phyloP scores from a whole-genome alignment of 2,888 invertebrate genomes.

The Drosophila acutilabella region DNA sequence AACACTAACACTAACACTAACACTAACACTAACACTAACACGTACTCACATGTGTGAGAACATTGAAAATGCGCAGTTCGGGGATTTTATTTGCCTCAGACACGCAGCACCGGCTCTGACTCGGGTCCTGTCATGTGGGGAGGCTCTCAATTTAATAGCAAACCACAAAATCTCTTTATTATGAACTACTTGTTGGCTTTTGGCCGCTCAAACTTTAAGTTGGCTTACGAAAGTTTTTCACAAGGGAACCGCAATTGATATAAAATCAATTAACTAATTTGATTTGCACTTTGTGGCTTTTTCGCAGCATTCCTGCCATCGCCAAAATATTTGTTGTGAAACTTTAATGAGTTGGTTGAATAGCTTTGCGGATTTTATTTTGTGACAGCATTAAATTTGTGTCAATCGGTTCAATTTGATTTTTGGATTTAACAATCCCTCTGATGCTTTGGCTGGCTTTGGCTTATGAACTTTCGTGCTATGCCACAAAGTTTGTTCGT shows the following conservation, averaged over 20 bases:
- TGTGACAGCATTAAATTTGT: slow-evolving; percentile 25
- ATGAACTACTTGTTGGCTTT: slow-evolving; percentile 81
- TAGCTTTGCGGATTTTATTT: slow-evolving; percentile 18
- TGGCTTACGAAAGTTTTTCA: slow-evolving; percentile 50
- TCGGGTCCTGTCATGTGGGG: slow-evolving; percentile 22
- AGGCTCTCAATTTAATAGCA: slow-evolving; percentile 55
- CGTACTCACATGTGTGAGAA: slow-evolving; percentile 1
- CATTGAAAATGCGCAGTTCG: slow-evolving; percentile 24
- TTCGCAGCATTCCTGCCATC: neutral
- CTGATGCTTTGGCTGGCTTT: slow-evolving; percentile 16
- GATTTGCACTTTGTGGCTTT: slow-evolving; percentile 47
- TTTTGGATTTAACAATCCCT: slow-evolving; percentile 5
- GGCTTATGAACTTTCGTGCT: slow-evolving; percentile 43
- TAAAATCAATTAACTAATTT: slow-evolving; percentile 66
- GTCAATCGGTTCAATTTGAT: slow-evolving; percentile 16
- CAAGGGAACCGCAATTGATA: slow-evolving; percentile 55
- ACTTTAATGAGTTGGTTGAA: slow-evolving; percentile 43
- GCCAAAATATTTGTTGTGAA: slow-evolving; percentile 13
- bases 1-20: neutral
- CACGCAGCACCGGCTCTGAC: slow-evolving; percentile 43
- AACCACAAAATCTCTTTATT: slow-evolving; percentile 72
- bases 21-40: neutral
- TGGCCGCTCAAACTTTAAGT: slow-evolving; percentile 57
- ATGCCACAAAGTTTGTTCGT: slow-evolving; percentile 35
- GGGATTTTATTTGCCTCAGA: slow-evolving; percentile 39